Evolutionary conservation across 2,888 invertebrate species (phyloP).

Genomic region (Trachelus stipa): DNA sequence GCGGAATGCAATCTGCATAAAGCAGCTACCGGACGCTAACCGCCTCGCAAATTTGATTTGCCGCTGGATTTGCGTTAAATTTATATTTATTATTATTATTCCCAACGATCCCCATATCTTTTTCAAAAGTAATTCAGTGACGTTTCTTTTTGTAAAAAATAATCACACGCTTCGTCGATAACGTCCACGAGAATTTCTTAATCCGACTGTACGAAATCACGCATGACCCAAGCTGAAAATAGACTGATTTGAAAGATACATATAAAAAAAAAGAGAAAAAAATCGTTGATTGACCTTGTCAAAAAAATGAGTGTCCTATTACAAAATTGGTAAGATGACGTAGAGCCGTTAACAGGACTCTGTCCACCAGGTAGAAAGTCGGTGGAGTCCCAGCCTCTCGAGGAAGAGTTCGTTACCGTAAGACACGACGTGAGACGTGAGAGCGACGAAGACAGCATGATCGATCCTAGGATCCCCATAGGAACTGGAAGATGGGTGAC

Average conservation of each 20-base stretch:
- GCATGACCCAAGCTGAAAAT: not conserved
- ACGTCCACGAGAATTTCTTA: not conserved
- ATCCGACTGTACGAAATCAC: not conserved
- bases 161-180: too few species aligned
- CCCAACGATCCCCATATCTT: not conserved
- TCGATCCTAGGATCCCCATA: constrained; percentile 14
- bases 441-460: constrained; percentile 14
- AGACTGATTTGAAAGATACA: constrained; percentile 26
- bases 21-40: constrained; percentile 52
- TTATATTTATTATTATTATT: not conserved
- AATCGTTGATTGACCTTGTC: too few species aligned
- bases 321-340: constrained; percentile 62
- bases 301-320: constrained; percentile 43
- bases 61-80: constrained; percentile 20
- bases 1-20: constrained; percentile 64
- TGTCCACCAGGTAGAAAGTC: constrained; percentile 24
- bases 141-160: not conserved
- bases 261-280: constrained; percentile 45
- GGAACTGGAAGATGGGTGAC: constrained; percentile 15
- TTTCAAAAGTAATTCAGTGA: not conserved
- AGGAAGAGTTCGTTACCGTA: constrained; percentile 28
- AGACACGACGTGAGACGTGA: constrained; percentile 25
- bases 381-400: constrained; percentile 37
- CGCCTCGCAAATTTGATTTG: constrained; percentile 51
- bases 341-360: constrained; percentile 60